Conservation (phyloP, 2,113 vertebrate species). For the Boulengeromyrus knoepffleri region DNA sequence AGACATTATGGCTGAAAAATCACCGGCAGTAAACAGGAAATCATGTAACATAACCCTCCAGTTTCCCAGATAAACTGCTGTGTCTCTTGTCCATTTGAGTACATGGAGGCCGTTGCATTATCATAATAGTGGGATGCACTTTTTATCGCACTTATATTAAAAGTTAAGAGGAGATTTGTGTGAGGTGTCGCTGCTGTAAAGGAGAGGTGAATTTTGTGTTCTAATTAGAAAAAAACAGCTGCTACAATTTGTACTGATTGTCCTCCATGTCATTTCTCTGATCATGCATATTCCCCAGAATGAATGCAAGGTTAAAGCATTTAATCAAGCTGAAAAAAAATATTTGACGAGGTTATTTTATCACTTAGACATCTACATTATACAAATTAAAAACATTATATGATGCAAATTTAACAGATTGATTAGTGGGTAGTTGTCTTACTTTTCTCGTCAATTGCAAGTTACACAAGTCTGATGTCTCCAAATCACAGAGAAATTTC, state of each 20-base stretch:
- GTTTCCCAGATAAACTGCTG: background rate
- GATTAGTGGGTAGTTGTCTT: conserved; percentile 20
- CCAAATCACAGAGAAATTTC: background rate
- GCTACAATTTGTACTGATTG: conserved; percentile 20
- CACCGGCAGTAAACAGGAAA: background rate
- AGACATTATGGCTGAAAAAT: background rate
- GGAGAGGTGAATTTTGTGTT: background rate
- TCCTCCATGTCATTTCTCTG: conserved; percentile 8
- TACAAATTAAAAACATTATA: conserved; percentile 18
- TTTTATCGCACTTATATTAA: background rate
- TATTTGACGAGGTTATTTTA: conserved; percentile 11
- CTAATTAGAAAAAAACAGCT: conserved; percentile 8
- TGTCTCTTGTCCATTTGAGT: background rate
- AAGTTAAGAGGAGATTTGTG: background rate
- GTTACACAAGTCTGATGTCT: background rate
- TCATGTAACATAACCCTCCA: background rate
- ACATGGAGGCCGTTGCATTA: background rate
- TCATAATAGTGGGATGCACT: background rate
- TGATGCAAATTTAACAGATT: conserved; percentile 23
- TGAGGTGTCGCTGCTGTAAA: conserved; percentile 36
- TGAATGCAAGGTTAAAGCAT: conserved; percentile 15
- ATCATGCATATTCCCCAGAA: conserved; percentile 17
- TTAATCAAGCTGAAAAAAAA: conserved; percentile 13
- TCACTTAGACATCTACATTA: background rate
- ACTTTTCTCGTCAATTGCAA: background rate